These are phyloP conservation scores for Barbus barbus DNA, from an alignment of 2,113 vertebrate genomes.

Conservation along the genomic window DNA sequence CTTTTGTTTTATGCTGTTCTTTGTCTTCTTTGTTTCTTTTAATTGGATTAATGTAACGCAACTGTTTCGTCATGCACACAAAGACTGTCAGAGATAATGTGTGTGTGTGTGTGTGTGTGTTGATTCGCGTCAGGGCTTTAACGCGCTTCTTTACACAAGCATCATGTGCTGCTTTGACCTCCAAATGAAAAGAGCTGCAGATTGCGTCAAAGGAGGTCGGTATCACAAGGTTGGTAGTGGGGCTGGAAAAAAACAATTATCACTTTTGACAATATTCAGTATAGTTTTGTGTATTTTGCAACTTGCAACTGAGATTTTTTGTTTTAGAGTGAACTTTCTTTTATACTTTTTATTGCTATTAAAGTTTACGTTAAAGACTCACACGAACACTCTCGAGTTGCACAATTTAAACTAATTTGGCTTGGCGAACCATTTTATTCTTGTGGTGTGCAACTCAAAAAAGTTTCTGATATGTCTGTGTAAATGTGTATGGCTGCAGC, in stretches of 20 bases:
- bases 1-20: slow-evolving; percentile 27
- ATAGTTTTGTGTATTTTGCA: too few relatives aligned
- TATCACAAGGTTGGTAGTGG: not conserved
- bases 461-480: not conserved
- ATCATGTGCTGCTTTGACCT: not conserved
- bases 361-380: too few relatives aligned
- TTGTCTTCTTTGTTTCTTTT: slow-evolving; percentile 12
- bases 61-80: slow-evolving; percentile 11
- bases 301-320: too few relatives aligned
- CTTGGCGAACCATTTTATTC: not conserved
- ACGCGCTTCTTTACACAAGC: not conserved
- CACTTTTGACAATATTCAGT: not conserved
- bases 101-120: slow-evolving; percentile 21
- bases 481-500: not conserved
- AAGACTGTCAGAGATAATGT: slow-evolving; percentile 7
- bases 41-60: not conserved
- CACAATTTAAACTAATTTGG: not conserved
- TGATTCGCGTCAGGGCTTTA: too few relatives aligned
- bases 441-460: not conserved
- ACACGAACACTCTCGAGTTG: not conserved
- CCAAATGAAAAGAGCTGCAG: slow-evolving; percentile 2
- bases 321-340: too few relatives aligned
- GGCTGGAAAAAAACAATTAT: not conserved
- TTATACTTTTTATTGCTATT: too few relatives aligned
- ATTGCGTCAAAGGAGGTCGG: not conserved